Conservation (phyloP, 2,113 vertebrate genomes). For the Pantherophis guttatus region DNA sequence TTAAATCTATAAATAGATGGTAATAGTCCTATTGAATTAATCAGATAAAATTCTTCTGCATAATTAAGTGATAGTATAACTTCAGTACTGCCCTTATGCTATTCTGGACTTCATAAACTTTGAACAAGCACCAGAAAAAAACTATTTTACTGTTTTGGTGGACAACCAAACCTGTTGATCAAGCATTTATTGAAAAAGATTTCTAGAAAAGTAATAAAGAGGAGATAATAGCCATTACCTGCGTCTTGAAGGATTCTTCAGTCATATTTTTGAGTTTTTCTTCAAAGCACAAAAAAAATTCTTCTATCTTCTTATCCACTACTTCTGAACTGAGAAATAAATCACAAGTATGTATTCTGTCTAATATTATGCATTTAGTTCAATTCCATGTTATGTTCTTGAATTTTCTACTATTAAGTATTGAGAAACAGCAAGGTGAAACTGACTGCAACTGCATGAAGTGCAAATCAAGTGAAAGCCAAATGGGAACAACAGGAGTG, state of each 20-base stretch:
- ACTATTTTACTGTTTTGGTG: not conserved
- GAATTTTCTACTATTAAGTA: not conserved
- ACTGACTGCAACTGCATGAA: not conserved
- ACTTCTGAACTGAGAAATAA: slow-evolving; percentile 82
- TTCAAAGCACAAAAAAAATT: slow-evolving; percentile 87
- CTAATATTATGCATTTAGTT: not conserved
- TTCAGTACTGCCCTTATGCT: not conserved
- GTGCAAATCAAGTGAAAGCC: not conserved
- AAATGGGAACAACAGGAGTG: not conserved
- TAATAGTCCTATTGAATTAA: not conserved
- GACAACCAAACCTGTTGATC: not conserved
- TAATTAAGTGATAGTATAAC: not conserved
- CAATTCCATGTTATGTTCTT: not conserved
- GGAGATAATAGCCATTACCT: slow-evolving; percentile 64
- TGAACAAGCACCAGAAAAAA: not conserved
- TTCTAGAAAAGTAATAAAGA: not conserved
- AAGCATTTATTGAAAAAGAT: not conserved
- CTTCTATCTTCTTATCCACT: slow-evolving; percentile 91
- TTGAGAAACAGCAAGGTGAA: not conserved
- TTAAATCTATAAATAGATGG: not conserved
- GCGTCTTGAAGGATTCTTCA: slow-evolving; percentile 86
- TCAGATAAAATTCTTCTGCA: not conserved
- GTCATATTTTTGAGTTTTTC: slow-evolving; percentile 81
- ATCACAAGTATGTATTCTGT: not conserved
- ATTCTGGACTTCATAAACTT: not conserved